Evolutionary conservation across 2,888 invertebrate genomes (phyloP).

Genomic region (Meloe dianella): DNA sequence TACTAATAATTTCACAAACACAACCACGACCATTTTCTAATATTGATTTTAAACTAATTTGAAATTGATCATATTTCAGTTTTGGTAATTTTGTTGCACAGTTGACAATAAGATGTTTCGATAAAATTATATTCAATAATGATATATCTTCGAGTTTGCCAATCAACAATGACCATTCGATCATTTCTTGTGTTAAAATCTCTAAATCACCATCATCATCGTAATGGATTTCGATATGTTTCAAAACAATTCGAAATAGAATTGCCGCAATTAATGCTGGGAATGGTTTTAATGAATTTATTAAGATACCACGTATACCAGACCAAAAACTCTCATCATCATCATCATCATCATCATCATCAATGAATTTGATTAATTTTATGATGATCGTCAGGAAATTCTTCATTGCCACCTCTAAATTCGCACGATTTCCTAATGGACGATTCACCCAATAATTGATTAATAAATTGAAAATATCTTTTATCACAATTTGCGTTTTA

Average conservation of each 20-base stretch:
- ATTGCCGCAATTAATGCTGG: slow-evolving; percentile 83
- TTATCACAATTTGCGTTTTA: slow-evolving; percentile 62
- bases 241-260: slow-evolving; percentile 78
- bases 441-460: slow-evolving; percentile 75
- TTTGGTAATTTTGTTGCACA: slow-evolving; percentile 60
- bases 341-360: slow-evolving; percentile 60
- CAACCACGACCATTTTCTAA: slow-evolving; percentile 75
- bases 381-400: slow-evolving; percentile 71
- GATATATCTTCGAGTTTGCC: slow-evolving; percentile 90
- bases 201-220: slow-evolving; percentile 55
- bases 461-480: slow-evolving; percentile 73
- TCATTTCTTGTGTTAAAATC: slow-evolving; percentile 79
- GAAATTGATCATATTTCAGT: slow-evolving; percentile 63
- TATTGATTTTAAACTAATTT: slow-evolving; percentile 71
- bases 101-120: slow-evolving; percentile 59
- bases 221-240: slow-evolving; percentile 60
- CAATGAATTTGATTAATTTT: slow-evolving; percentile 68
- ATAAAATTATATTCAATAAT: slow-evolving; percentile 74
- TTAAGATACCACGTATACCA: slow-evolving; percentile 72
- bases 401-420: slow-evolving; percentile 68
- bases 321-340: slow-evolving; percentile 77
- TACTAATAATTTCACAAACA: slow-evolving; percentile 87
- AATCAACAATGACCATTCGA: slow-evolving; percentile 85
- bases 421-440: slow-evolving; percentile 59
- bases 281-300: slow-evolving; percentile 76